Conservation (phyloP, 2,888 invertebrate genomes). For the Papilio demoleus region DNA sequence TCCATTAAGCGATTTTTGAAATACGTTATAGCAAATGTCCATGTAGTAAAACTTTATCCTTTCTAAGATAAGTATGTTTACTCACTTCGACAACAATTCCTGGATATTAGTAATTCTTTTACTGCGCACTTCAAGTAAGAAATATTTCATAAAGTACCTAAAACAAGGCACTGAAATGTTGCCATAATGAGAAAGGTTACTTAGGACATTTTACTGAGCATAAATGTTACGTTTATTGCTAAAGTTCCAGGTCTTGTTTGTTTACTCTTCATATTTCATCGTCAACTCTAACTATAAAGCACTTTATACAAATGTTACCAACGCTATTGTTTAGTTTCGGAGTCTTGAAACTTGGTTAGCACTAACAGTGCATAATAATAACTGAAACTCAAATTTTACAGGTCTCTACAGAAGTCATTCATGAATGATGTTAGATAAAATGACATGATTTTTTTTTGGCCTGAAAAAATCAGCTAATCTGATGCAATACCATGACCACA, state of each 20-base stretch:
- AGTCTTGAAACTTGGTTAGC: slow-evolving; percentile 17
- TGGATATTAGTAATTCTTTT: too few relatives aligned
- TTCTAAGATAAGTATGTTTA: too few relatives aligned
- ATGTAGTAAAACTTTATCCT: too few relatives aligned
- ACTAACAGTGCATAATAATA: slow-evolving; percentile 23
- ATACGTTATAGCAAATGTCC: too few relatives aligned
- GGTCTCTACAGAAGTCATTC: neutral
- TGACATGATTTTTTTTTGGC: too few relatives aligned
- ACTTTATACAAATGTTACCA: slow-evolving; percentile 25
- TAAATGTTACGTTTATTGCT: slow-evolving; percentile 16
- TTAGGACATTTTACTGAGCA: slow-evolving; percentile 13
- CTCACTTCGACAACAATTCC: too few relatives aligned
- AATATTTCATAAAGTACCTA: neutral
- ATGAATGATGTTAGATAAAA: too few relatives aligned
- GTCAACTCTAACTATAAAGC: neutral
- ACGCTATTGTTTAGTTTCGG: slow-evolving; percentile 14
- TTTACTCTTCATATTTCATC: slow-evolving; percentile 4
- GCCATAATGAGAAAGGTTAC: neutral
- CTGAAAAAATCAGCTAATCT: too few relatives aligned
- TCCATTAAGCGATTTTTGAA: too few relatives aligned
- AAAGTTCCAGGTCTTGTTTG: slow-evolving; percentile 10
- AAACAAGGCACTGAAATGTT: neutral
- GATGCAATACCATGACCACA: too few relatives aligned
- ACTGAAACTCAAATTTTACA: neutral
- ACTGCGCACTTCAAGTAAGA: too few relatives aligned